These are phyloP conservation scores for Trigoniulus corallinus DNA, from an alignment of 1,140 invertebrate species.

Conservation along the genomic window DNA sequence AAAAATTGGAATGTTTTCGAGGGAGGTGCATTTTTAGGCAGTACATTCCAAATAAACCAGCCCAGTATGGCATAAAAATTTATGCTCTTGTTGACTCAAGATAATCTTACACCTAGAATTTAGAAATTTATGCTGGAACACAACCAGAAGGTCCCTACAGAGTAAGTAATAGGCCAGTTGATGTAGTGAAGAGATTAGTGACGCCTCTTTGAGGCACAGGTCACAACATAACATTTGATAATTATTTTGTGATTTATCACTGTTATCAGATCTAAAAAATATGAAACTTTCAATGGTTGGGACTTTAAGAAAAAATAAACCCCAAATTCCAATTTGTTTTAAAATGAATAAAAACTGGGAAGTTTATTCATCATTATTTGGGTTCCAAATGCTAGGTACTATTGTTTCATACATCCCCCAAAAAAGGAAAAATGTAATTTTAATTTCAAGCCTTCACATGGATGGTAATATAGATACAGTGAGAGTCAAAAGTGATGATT, in stretches of 20 bases:
- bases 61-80: slow-evolving; percentile 24
- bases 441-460: slow-evolving; percentile 14
- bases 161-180: not conserved
- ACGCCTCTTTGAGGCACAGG: not conserved
- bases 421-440: slow-evolving; percentile 11
- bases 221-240: slow-evolving; percentile 9
- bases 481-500: too few species aligned
- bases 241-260: slow-evolving; percentile 6
- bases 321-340: slow-evolving; percentile 21
- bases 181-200: slow-evolving; percentile 6
- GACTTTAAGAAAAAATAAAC: slow-evolving; percentile 29
- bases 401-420: slow-evolving; percentile 20
- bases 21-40: slow-evolving; percentile 32
- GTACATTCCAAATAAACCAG: slow-evolving; percentile 30
- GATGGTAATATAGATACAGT: slow-evolving; percentile 7
- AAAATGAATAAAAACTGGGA: not conserved
- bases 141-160: not conserved
- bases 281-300: not conserved
- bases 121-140: slow-evolving; percentile 18
- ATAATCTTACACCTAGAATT: not conserved
- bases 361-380: slow-evolving; percentile 17
- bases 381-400: slow-evolving; percentile 13
- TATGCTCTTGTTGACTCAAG: slow-evolving; percentile 1
- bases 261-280: slow-evolving; percentile 1
- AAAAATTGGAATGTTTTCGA: slow-evolving; percentile 28